These are phyloP conservation scores for Myotis vivesi DNA, from an alignment of 2,797 vertebrate species.

Conservation along the genomic window DNA sequence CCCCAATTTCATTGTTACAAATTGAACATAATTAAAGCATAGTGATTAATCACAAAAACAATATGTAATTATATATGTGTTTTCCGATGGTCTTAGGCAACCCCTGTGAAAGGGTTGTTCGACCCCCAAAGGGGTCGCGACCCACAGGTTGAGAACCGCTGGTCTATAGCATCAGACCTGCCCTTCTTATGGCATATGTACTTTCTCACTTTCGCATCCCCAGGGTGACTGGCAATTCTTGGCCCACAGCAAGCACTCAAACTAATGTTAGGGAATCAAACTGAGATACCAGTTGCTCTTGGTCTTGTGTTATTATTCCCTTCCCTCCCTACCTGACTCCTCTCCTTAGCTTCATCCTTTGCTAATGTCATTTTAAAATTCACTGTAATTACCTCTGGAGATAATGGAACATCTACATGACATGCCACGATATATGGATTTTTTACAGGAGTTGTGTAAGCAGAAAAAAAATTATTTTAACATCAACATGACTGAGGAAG, in stretches of 20 bases:
- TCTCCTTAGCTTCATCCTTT: neutral
- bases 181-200: neutral
- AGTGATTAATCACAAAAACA: too few species aligned
- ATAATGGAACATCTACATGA: neutral
- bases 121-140: too few species aligned
- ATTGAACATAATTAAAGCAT: too few species aligned
- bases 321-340: neutral
- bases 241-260: neutral
- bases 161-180: neutral
- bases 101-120: too few species aligned
- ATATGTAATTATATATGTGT: too few species aligned
- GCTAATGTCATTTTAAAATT: neutral
- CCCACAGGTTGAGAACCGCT: too few species aligned
- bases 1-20: too few species aligned
- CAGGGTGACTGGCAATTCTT: neutral
- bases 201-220: neutral
- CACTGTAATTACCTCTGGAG: neutral
- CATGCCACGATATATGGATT: neutral
- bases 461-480: neutral
- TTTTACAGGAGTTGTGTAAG: constrained; percentile 5
- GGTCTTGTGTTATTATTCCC: neutral
- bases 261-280: neutral
- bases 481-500: neutral
- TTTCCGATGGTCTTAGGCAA: too few species aligned
- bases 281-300: neutral